These are phyloP conservation scores for Phalera bucephala DNA, from an alignment of 2,888 invertebrate genomes.

Conservation along the genomic window DNA sequence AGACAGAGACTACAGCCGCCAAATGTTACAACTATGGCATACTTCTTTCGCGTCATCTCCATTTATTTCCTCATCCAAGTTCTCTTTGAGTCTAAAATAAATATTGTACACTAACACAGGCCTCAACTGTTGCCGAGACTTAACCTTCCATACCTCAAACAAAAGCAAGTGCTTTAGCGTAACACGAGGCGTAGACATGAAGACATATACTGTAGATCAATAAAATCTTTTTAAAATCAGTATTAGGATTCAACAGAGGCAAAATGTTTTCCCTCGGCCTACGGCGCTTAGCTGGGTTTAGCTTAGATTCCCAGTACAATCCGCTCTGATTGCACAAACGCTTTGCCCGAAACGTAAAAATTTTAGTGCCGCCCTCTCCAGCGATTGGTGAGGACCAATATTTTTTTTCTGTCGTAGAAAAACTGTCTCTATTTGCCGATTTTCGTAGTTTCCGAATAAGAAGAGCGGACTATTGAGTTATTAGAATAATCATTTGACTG, in stretches of 20 bases:
- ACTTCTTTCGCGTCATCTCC: no score
- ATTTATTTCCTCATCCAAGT: no score
- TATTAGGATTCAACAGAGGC: slow-evolving; percentile 48
- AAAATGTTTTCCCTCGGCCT: slow-evolving; percentile 50
- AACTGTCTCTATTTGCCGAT: slow-evolving; percentile 13
- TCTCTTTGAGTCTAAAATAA: no score
- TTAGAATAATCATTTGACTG: no score
- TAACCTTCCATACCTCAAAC: no score
- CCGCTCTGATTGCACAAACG: slow-evolving; percentile 74
- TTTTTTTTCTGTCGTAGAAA: slow-evolving; percentile 33
- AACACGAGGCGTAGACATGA: slow-evolving; percentile 8
- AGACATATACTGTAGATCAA: slow-evolving; percentile 18
- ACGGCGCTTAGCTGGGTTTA: slow-evolving; percentile 55
- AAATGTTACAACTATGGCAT: no score
- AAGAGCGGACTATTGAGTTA: no score
- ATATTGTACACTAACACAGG: no score
- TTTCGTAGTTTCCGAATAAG: no score
- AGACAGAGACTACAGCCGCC: no score
- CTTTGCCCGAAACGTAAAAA: slow-evolving; percentile 60
- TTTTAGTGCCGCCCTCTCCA: slow-evolving; percentile 53
- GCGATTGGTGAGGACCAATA: slow-evolving; percentile 35
- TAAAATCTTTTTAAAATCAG: slow-evolving; percentile 43
- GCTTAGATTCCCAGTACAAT: slow-evolving; percentile 66
- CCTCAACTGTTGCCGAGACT: no score
- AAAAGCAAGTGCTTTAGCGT: slow-evolving; percentile 3